Conservation (phyloP, 1,140 invertebrate genomes). For the Formica selysi region DNA sequence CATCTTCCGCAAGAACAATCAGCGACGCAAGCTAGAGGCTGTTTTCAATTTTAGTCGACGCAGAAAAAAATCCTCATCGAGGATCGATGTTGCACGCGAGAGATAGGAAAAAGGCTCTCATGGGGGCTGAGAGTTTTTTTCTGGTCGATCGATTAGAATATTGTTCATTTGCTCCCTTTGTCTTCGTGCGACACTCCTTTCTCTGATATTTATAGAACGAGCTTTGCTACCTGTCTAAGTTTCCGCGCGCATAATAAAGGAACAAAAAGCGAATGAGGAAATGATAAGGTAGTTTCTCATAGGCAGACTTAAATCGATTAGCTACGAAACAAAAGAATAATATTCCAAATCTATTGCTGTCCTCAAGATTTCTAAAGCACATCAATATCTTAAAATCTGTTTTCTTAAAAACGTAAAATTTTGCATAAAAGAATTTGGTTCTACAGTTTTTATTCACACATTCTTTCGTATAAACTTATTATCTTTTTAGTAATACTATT, state of each 20-base stretch:
- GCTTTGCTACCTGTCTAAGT: constrained; percentile 33
- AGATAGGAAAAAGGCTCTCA: constrained; percentile 29
- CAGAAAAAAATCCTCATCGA: constrained; percentile 24
- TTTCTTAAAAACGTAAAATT: not conserved
- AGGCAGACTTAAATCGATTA: constrained; percentile 28
- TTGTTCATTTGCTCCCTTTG: constrained; percentile 46
- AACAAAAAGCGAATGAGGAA: constrained; percentile 37
- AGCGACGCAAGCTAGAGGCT: constrained; percentile 19
- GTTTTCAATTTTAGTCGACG: constrained; percentile 3
- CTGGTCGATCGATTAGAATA: constrained; percentile 46
- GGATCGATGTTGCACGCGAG: constrained; percentile 12
- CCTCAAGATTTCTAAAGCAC: not conserved
- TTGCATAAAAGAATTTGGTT: not conserved
- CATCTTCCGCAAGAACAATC: constrained; percentile 4
- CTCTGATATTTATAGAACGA: constrained; percentile 46
- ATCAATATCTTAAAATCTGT: not conserved
- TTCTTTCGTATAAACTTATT: not conserved
- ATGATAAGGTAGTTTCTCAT: constrained; percentile 34
- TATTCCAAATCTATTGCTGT: not conserved
- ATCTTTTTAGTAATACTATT: not conserved
- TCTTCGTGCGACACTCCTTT: constrained; percentile 45
- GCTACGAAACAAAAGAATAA: not conserved
- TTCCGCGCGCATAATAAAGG: constrained; percentile 48
- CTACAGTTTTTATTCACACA: not conserved
- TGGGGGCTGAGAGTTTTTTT: not conserved